These are phyloP conservation scores for Mungos mungo DNA, from an alignment of 2,113 vertebrate species.

Conservation along the genomic window DNA sequence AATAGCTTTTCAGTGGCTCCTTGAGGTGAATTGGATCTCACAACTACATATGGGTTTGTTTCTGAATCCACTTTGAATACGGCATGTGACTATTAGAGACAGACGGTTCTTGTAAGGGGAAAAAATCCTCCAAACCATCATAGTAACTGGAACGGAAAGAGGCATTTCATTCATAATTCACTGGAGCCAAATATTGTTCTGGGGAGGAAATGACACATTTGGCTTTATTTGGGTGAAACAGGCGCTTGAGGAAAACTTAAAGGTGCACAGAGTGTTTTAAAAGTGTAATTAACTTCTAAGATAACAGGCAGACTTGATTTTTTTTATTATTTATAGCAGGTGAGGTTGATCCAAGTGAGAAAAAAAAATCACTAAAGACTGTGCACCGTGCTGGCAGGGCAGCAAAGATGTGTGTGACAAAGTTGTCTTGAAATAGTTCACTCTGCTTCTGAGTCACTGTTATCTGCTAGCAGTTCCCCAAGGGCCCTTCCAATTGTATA, in stretches of 20 bases:
- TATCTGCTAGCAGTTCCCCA: constrained; percentile 60
- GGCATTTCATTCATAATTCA: constrained; percentile 67
- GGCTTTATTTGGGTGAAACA: constrained; percentile 54
- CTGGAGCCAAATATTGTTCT: constrained; percentile 39
- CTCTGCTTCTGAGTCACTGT: constrained; percentile 64
- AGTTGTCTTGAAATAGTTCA: constrained; percentile 71
- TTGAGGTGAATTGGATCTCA: constrained; percentile 50
- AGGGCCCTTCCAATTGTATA: constrained; percentile 59
- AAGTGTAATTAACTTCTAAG: constrained; percentile 52
- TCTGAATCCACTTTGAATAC: constrained; percentile 18
- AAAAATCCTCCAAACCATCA: constrained; percentile 15
- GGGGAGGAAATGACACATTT: constrained; percentile 62
- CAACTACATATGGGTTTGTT: not conserved
- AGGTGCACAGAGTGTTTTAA: constrained; percentile 32
- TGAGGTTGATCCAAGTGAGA: constrained; percentile 59
- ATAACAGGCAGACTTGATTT: not conserved
- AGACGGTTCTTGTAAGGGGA: not conserved
- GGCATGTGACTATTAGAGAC: not conserved
- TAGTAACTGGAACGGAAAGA: constrained; percentile 61
- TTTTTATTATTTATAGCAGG: constrained; percentile 58
- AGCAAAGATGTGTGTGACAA: constrained; percentile 54
- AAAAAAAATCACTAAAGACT: constrained; percentile 52
- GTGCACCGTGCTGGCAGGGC: constrained; percentile 9
- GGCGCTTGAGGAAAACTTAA: constrained; percentile 46
- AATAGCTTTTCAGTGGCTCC: constrained; percentile 17